phyloP scores from a whole-genome alignment of 2,113 vertebrate species.

The Gobio gobio region DNA sequence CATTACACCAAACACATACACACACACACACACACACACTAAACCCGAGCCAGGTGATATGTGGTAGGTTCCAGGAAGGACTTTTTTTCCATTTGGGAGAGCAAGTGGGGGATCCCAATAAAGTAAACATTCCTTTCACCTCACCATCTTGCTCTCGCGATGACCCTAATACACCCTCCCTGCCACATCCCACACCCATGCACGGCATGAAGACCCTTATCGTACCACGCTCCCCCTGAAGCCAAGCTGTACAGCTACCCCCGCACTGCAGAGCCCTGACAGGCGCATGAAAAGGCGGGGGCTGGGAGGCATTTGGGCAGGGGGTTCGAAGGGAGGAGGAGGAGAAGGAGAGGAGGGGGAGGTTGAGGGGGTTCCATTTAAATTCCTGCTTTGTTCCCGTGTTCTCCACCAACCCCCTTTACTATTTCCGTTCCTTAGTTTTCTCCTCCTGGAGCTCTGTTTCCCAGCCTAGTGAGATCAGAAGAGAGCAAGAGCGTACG shows the following conservation, averaged over 20 bases:
- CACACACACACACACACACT: not conserved
- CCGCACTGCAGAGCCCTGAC: conserved; percentile 45
- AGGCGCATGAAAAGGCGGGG: conserved; percentile 53
- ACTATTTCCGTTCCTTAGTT: conserved; percentile 25
- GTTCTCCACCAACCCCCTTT: conserved; percentile 45
- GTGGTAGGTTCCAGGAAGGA: not conserved
- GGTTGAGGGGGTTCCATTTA: conserved; percentile 61
- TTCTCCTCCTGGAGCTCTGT: conserved; percentile 43
- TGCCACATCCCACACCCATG: conserved; percentile 23
- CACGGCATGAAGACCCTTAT: conserved; percentile 52
- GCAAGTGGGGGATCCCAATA: conserved; percentile 48
- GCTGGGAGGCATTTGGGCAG: conserved; percentile 49
- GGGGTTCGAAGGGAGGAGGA: not conserved
- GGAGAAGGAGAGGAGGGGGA: conserved; percentile 27
- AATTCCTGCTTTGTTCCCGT: conserved; percentile 68
- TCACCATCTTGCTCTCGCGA: conserved; percentile 26
- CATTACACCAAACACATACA: conserved; percentile 27
- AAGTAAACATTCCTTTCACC: conserved; percentile 51
- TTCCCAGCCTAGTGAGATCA: conserved; percentile 48
- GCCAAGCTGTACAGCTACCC: conserved; percentile 46
- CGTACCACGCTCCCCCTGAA: conserved; percentile 51
- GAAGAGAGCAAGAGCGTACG: conserved; percentile 38
- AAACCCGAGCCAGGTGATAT: conserved; percentile 34
- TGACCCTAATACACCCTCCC: conserved; percentile 44
- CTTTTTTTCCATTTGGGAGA: conserved; percentile 28